A percentile compares a stretch with the other conserved stretches of the same genome.
These are phyloP conservation scores for Leucozona laternaria DNA, from an alignment of 2,888 invertebrate genomes.

Conservation along the genomic window DNA sequence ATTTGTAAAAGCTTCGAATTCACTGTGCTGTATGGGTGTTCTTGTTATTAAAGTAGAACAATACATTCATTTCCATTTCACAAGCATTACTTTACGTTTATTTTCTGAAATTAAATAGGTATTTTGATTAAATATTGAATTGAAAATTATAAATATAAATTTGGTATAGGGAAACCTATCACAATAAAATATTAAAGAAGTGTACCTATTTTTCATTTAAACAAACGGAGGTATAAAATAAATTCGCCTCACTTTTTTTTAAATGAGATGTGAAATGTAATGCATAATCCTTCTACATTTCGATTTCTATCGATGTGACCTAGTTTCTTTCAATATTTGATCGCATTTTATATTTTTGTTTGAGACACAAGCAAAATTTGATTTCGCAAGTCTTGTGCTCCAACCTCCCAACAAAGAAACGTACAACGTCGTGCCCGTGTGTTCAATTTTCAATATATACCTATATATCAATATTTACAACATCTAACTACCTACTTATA, in stretches of 20 bases:
- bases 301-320: conserved; percentile 28
- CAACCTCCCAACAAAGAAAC: conserved; percentile 6
- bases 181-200: not conserved
- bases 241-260: not conserved
- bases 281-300: conserved; percentile 27
- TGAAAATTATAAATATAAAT: not conserved
- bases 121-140: not conserved
- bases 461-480: conserved; percentile 25
- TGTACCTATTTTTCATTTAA: not conserved
- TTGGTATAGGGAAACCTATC: not conserved
- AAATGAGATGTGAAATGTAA: not conserved
- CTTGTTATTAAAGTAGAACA: conserved; percentile 21
- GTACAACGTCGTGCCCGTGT: not conserved
- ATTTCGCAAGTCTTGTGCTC: conserved; percentile 31
- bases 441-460: not conserved
- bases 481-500: conserved; percentile 1
- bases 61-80: not conserved
- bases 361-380: not conserved
- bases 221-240: not conserved
- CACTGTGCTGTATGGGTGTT: conserved; percentile 21
- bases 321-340: conserved; percentile 16
- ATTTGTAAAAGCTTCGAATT: conserved; percentile 14
- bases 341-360: not conserved
- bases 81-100: not conserved
- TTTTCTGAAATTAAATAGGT: not conserved